Percentiles rank a stretch among this genome's conserved stretches.
Evolutionary conservation across 2,888 invertebrate genomes (phyloP).

Genomic region (Patella pellucida): DNA sequence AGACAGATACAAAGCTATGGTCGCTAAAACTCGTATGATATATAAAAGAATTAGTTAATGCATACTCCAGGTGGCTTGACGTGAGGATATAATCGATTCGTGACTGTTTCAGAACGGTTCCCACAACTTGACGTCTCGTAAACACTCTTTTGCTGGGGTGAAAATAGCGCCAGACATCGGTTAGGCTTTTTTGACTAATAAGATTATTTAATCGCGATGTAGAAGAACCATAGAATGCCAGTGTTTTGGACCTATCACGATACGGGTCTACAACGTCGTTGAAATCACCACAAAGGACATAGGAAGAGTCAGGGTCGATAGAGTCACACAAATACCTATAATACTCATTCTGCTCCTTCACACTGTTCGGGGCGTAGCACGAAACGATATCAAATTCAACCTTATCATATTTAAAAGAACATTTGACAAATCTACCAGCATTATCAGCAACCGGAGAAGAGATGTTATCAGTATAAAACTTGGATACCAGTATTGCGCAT

Average conservation of each 20-base stretch:
- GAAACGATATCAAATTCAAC: not conserved
- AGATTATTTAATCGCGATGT: not conserved
- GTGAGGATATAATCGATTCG: not conserved
- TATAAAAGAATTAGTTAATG: not conserved
- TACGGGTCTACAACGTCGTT: not conserved
- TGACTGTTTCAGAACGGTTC: not conserved
- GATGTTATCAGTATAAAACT: not conserved
- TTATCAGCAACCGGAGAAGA: not conserved
- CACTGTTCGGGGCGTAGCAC: not conserved
- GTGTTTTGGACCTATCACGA: not conserved
- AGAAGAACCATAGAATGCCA: not conserved
- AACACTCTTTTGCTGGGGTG: not conserved
- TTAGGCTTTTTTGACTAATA: not conserved
- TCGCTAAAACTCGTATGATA: not conserved
- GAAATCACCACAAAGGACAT: not conserved
- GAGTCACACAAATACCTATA: not conserved
- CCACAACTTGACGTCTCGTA: not conserved
- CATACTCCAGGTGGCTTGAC: not conserved
- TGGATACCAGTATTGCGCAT: not conserved
- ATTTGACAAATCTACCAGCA: not conserved
- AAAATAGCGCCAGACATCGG: not conserved
- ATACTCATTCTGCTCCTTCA: not conserved
- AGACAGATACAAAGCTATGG: not conserved
- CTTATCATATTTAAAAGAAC: not conserved
- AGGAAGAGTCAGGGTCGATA: not conserved